Percentiles rank a stretch among this genome's conserved stretches.
These are phyloP conservation scores for Mactra quadrangularis DNA, from an alignment of 1,140 invertebrate species.

Conservation along the genomic window DNA sequence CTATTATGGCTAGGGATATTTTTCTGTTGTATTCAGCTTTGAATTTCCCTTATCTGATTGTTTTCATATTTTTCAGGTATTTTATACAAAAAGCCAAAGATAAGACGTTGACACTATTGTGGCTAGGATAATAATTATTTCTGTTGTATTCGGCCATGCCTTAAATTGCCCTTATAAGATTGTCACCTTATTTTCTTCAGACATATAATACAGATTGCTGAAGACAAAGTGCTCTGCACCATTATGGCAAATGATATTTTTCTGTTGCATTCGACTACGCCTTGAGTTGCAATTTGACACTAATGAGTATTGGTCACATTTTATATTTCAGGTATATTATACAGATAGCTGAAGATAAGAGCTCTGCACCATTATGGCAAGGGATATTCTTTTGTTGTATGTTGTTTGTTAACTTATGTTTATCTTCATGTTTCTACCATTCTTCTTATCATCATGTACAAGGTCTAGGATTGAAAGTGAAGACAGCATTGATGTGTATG, in stretches of 20 bases:
- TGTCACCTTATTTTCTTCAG: constrained; percentile 1
- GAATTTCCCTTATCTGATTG: no score
- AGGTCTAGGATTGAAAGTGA: constrained; percentile 93
- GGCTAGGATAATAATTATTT: no score
- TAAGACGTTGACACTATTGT: no score
- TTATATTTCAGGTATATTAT: constrained; percentile 26
- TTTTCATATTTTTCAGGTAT: no score
- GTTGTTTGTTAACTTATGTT: constrained; percentile 74
- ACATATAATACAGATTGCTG: constrained; percentile 10
- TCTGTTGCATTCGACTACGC: constrained; percentile 72
- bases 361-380: constrained; percentile 74
- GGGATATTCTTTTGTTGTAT: constrained; percentile 79
- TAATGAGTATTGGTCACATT: no score
- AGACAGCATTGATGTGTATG: constrained; percentile 94
- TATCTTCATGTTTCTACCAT: constrained; percentile 75
- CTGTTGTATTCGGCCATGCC: no score
- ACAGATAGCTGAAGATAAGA: constrained; percentile 20
- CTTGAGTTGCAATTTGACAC: no score
- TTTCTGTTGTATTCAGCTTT: no score
- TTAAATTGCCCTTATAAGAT: no score
- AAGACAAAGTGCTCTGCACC: constrained; percentile 3
- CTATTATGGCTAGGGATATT: no score
- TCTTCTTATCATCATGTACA: constrained; percentile 76
- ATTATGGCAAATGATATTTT: constrained; percentile 82
- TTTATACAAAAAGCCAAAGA: no score